Evolutionary conservation across 2,113 vertebrate species (phyloP).

Genomic region (Mobula hypostoma): DNA sequence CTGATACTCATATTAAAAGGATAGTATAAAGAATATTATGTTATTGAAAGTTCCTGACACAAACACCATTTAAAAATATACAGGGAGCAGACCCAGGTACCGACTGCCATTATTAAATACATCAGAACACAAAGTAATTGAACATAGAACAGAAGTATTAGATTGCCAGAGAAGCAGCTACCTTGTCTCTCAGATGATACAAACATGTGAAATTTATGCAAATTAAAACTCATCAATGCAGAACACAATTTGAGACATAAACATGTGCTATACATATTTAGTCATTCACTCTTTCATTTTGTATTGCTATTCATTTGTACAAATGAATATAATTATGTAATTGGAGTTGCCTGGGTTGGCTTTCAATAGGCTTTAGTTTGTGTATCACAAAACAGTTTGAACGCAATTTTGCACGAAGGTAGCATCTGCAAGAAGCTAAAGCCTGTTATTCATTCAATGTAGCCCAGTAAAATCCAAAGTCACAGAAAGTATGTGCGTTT

Average conservation of each 20-base stretch:
- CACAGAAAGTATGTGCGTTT: neutral
- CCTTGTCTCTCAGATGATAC: neutral
- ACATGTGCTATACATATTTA: neutral
- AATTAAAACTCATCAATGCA: constrained; percentile 16
- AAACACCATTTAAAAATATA: neutral
- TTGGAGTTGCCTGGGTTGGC: neutral
- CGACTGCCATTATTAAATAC: neutral
- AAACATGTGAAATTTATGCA: neutral
- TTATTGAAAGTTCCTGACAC: neutral
- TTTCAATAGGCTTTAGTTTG: neutral
- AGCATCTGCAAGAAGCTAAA: neutral
- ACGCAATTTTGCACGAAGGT: neutral
- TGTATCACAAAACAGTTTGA: neutral
- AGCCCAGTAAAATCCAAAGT: neutral
- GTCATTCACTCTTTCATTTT: neutral
- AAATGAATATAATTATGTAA: neutral
- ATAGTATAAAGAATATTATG: neutral
- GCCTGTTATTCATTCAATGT: neutral
- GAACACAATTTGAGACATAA: constrained; percentile 3
- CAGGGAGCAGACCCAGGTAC: neutral
- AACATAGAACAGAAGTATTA: neutral
- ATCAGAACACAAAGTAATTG: neutral
- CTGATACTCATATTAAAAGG: neutral
- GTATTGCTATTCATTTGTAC: neutral
- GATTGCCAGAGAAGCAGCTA: neutral